phyloP scores from a whole-genome alignment of 2,113 vertebrate species.

The Rhea americana region DNA sequence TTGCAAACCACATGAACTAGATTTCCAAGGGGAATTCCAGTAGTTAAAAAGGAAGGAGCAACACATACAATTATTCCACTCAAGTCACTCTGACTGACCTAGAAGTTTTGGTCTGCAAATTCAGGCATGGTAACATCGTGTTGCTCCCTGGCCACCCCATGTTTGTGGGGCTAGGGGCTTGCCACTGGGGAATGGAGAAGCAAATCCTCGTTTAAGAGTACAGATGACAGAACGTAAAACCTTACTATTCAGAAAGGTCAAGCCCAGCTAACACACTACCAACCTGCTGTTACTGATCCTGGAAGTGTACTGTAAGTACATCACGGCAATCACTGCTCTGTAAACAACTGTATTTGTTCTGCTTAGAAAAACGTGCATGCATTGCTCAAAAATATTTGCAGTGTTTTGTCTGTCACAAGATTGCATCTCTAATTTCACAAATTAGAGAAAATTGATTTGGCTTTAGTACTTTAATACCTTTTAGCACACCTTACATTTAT shows the following conservation, averaged over 20 bases:
- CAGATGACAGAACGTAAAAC: not conserved
- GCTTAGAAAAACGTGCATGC: not conserved
- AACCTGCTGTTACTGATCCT: not conserved
- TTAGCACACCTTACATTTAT: not conserved
- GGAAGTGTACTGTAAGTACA: not conserved
- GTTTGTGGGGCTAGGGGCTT: not conserved
- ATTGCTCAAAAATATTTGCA: not conserved
- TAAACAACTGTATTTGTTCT: not conserved
- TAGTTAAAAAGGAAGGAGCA: not conserved
- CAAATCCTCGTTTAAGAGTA: not conserved
- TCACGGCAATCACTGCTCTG: not conserved
- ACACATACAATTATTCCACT: not conserved
- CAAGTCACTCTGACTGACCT: not conserved
- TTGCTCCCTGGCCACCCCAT: accelerated
- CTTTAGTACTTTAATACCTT: not conserved
- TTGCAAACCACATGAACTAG: not conserved
- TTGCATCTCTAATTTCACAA: not conserved
- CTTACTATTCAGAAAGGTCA: constrained; percentile 11
- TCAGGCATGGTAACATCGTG: accelerated
- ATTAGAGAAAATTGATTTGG: not conserved
- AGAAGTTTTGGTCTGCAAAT: not conserved
- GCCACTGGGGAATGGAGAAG: not conserved
- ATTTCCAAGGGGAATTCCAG: not conserved
- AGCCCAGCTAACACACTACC: not conserved
- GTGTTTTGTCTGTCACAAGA: not conserved